Conservation (phyloP, 2,797 vertebrate species). For the Acropternis orthonyx region DNA sequence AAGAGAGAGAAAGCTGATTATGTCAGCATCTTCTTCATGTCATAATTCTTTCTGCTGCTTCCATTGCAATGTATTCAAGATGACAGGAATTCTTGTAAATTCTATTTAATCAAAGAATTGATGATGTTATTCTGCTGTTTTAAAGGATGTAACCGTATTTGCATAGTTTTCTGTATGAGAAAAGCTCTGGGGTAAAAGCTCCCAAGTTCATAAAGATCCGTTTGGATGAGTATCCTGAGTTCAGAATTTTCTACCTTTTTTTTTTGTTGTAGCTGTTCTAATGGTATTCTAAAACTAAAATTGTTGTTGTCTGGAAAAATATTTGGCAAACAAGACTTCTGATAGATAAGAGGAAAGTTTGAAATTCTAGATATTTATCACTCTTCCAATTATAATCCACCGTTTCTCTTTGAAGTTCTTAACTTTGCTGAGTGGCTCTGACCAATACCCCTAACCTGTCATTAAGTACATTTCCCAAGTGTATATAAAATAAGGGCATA, state of each 20-base stretch:
- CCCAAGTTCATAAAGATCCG: neutral
- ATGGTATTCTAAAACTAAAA: neutral
- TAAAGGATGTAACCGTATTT: neutral
- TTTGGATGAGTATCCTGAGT: neutral
- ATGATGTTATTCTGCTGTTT: neutral
- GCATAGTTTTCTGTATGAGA: neutral
- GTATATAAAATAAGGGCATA: neutral
- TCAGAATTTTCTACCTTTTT: neutral
- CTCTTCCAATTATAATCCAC: neutral
- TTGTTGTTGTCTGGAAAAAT: neutral
- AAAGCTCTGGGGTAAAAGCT: neutral
- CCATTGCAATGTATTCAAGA: neutral
- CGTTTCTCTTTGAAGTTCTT: neutral
- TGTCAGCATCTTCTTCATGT: neutral
- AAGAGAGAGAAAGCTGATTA: neutral
- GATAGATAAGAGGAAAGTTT: neutral
- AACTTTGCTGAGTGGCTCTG: neutral
- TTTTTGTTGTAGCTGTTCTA: neutral
- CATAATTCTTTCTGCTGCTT: neutral
- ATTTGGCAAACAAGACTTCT: neutral
- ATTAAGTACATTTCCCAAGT: neutral
- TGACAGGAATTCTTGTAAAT: neutral
- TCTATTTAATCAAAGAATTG: neutral
- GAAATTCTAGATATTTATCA: neutral
- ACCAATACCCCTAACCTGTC: neutral